Base-by-base conservation (phyloP, 35 echinoderm and acorn worm species). In the Apostichopus japonicus region DNA sequence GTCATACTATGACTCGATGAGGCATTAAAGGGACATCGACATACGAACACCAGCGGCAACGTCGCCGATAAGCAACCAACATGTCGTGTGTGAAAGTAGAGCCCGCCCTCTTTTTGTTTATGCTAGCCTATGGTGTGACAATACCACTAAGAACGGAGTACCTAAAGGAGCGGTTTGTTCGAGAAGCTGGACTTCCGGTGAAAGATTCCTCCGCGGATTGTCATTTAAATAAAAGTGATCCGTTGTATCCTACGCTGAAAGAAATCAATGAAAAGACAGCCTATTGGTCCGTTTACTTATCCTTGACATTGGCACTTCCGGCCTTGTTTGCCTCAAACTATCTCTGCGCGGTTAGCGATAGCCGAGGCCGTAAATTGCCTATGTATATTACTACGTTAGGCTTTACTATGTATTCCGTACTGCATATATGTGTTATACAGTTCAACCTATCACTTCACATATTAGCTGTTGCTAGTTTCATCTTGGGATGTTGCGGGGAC, bases 61-160 rank as follows among this genome's bases (percentile, higher is more conserved):
- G 4, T 44, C 33, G 33, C 33, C 33, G 2, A 44, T 44, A 44
- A 44, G 33, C 57, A 61, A 61, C 8, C 8, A 11, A 61, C 8
- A 75, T 23, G 23, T 23, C 6, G 23, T 9, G 9, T 70, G 8
- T 73, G 6, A 78, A 56, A 57, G 72, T 91, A 72, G 90, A 91
- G 72, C 90, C 90, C 76, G 90, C 90, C 90, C 90, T 91, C 90
- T 91, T 91, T 56, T 0, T 91, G 5, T 91, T 91, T 58, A 91
- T 91, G 90, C n/a, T 91, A 4, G 90, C 73, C 4, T 91, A 91
- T 59, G 90, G 90, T 0, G 58, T 91, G 24, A 91, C 90, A 5
- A 33, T 91, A 56, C 90, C 90, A 53, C 19, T 91, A 58, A 55
- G 90, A 58, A 91, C 90, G 6, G 90, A 91, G 23, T 91, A 91